phyloP scores from a whole-genome alignment of 2,797 vertebrate species.

The Yasuhikotakia modesta region DNA sequence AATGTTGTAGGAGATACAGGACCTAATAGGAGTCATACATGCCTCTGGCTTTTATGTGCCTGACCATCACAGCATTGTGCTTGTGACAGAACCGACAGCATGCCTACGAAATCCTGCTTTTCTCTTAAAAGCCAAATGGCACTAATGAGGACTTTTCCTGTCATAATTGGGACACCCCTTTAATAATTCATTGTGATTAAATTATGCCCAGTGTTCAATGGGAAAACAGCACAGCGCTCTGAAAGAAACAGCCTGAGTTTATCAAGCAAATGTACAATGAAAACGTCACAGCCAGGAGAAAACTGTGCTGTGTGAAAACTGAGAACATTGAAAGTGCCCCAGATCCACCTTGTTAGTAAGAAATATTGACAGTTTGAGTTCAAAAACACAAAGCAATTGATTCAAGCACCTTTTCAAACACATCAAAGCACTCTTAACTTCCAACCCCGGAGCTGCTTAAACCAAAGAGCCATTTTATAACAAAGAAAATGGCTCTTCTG shows the following conservation, averaged over 20 bases:
- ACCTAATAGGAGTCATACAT: slow-evolving; percentile 26
- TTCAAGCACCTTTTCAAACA: background rate
- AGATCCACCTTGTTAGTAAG: background rate
- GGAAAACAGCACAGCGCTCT: slow-evolving; percentile 22
- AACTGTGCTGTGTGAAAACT: background rate
- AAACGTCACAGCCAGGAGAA: background rate
- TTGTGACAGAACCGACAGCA: slow-evolving; percentile 26
- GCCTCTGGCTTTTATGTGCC: slow-evolving; percentile 37
- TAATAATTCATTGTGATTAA: slow-evolving; percentile 61
- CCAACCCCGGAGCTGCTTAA: background rate
- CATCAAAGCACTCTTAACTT: slow-evolving; percentile 2
- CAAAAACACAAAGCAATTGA: background rate
- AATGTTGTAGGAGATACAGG: background rate
- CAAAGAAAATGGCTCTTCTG: background rate
- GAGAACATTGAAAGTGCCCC: background rate
- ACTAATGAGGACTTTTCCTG: slow-evolving; percentile 54
- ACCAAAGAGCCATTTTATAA: slow-evolving; percentile 31
- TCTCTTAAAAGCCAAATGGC: background rate
- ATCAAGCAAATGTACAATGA: slow-evolving; percentile 19
- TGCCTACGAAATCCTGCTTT: slow-evolving; percentile 26
- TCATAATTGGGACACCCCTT: slow-evolving; percentile 63
- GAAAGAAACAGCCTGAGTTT: slow-evolving; percentile 5
- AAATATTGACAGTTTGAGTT: background rate
- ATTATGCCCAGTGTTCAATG: slow-evolving; percentile 26
- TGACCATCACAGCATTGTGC: slow-evolving; percentile 26